Base-by-base conservation (phyloP, 2,113 vertebrate species). In the Archilochus colubris region DNA sequence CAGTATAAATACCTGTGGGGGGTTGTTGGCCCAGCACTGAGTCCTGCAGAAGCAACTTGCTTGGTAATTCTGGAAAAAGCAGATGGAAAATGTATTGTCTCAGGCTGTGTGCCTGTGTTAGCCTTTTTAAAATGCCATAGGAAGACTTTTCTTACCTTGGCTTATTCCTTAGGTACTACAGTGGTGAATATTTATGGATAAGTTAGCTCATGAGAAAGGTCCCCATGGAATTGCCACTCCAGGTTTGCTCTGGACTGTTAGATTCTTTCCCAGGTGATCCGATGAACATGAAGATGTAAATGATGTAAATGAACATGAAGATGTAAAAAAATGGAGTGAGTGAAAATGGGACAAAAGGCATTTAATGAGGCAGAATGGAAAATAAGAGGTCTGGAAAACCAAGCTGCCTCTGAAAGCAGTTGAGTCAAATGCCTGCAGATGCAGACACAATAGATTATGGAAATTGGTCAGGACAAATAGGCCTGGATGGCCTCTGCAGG, bases 391-490 rank as follows among this genome's bases (percentile, higher is more conserved):
- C 54, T 91, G 89, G 83, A 88, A 78, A 88, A 81, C 25, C 5
- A 63, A 69, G 36, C 82, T 73, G 54, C 58, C 58, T 82, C 72
- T 73, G 80, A 46, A 91, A 94, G 73, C 3, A 2, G 12, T 7
- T 7, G 55, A 93, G 68, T 77, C 82, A 80, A 88, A 83, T 4
- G 55, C 24, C 83, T 92, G 70, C 80, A 88, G 83, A 79, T 87
- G 63, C 82, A 91, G 82, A 63, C 55, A 76, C 64, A 83, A 85
- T 36, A 25, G 69, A 90, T 82, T 46, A 86, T 91, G 85, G 92
- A 93, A 93, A 94, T 93, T 12, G 73, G 46, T 62, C 16, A 48
- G 72, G 59, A 93, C 82, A 90, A 94, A 91, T 58, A 44, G 79
- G 58, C 28, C 55, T 79, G 82, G 92, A 17, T 74, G 95, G 72